These are phyloP conservation scores for Beaufortia kweichowensis DNA, from an alignment of 2,113 vertebrate genomes.

Conservation along the genomic window DNA sequence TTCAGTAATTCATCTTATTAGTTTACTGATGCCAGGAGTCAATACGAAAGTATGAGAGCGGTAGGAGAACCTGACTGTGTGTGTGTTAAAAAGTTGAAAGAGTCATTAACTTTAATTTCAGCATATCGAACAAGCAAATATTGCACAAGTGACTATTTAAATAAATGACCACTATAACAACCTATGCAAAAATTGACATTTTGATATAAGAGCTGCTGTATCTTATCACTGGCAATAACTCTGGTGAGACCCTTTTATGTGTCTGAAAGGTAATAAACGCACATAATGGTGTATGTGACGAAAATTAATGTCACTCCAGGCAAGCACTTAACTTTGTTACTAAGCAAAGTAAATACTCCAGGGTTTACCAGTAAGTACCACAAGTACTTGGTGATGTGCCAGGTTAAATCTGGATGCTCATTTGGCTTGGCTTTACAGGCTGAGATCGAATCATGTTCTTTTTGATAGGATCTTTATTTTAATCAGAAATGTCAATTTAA, in stretches of 20 bases:
- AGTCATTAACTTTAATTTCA: slow-evolving; percentile 15
- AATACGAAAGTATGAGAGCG: neutral
- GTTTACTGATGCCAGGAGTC: neutral
- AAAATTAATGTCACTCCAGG: neutral
- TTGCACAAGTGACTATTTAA: neutral
- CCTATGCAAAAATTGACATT: slow-evolving; percentile 7
- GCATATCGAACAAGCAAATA: neutral
- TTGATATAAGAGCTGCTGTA: slow-evolving; percentile 46
- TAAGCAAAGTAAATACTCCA: neutral
- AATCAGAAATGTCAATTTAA: slow-evolving; percentile 9
- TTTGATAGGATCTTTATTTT: slow-evolving; percentile 2
- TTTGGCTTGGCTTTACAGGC: neutral
- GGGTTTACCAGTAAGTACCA: slow-evolving; percentile 11
- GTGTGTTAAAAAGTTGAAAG: neutral
- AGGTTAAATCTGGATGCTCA: slow-evolving; percentile 43
- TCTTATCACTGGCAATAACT: slow-evolving; percentile 11
- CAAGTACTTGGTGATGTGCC: slow-evolving; percentile 30
- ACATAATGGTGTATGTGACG: slow-evolving; percentile 34
- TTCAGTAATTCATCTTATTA: too few species aligned
- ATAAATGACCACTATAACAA: slow-evolving; percentile 39
- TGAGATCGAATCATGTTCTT: neutral
- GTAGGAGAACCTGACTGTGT: neutral
- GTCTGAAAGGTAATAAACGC: slow-evolving; percentile 24
- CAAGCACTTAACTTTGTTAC: neutral
- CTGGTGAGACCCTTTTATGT: slow-evolving; percentile 6